Percentiles rank a stretch among this genome's conserved stretches.
Conservation (phyloP, 2,888 invertebrate species). For the Lacanobia wlatinum region DNA sequence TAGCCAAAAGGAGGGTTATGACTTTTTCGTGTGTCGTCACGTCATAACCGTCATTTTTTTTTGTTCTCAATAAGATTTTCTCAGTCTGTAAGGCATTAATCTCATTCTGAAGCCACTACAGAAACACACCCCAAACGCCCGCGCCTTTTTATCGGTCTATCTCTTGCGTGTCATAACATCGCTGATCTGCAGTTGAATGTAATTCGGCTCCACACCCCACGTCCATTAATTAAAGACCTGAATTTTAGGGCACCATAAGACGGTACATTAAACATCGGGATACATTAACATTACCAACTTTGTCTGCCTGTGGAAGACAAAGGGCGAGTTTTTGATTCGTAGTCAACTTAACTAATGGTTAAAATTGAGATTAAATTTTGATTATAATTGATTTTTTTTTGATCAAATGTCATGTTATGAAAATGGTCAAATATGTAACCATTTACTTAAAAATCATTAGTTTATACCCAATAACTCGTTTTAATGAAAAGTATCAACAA, state of each 20-base stretch:
- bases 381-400: too few relatives aligned
- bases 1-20: background rate
- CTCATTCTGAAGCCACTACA: conserved; percentile 6
- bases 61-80: too few relatives aligned
- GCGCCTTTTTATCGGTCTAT: conserved; percentile 26
- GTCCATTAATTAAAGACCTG: background rate
- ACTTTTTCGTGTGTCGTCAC: background rate
- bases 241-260: background rate
- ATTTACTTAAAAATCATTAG: too few relatives aligned
- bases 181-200: background rate
- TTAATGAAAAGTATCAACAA: too few relatives aligned
- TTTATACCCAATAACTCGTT: too few relatives aligned
- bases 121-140: conserved; percentile 12
- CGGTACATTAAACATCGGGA: background rate
- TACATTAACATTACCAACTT: background rate
- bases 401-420: too few relatives aligned
- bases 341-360: too few relatives aligned
- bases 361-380: too few relatives aligned
- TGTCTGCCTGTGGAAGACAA: background rate
- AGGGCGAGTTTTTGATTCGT: too few relatives aligned
- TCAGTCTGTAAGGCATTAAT: background rate
- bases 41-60: background rate
- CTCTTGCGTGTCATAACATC: conserved; percentile 29
- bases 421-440: too few relatives aligned
- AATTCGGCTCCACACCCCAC: background rate